phyloP scores from a whole-genome alignment of 2,797 vertebrate genomes.

The Sebastes glaucus region DNA sequence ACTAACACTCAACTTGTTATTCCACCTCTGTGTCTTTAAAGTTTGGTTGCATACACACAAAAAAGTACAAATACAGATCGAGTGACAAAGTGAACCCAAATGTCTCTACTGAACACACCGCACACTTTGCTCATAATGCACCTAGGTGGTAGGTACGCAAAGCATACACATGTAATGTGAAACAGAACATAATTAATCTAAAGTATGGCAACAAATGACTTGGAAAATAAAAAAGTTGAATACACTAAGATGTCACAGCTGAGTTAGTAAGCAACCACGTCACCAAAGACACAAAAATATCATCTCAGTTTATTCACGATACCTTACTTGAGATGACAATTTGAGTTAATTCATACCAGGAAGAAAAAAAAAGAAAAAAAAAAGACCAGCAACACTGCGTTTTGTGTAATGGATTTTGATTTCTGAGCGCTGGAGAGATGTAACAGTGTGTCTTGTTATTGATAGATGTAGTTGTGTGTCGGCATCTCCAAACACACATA shows the following conservation, averaged over 20 bases:
- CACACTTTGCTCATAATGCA: slow-evolving; percentile 19
- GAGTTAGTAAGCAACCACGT: slow-evolving; percentile 45
- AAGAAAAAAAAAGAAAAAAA: neutral
- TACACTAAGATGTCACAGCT: slow-evolving; percentile 21
- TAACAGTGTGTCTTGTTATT: slow-evolving; percentile 59
- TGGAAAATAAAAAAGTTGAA: slow-evolving; percentile 6
- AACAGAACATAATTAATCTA: slow-evolving; percentile 4
- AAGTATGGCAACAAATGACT: slow-evolving; percentile 14
- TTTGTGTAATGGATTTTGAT: slow-evolving; percentile 8
- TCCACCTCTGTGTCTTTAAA: slow-evolving; percentile 19
- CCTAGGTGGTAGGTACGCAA: slow-evolving; percentile 10
- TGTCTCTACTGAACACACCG: neutral
- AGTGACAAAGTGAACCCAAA: slow-evolving; percentile 20
- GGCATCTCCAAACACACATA: slow-evolving; percentile 29
- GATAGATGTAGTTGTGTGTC: slow-evolving; percentile 12
- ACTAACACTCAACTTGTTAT: slow-evolving; percentile 4
- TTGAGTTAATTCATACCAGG: slow-evolving; percentile 22
- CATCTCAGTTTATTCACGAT: slow-evolving; percentile 52
- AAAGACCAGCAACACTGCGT: slow-evolving; percentile 1
- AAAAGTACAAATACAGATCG: slow-evolving; percentile 7
- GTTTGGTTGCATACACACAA: slow-evolving; percentile 37
- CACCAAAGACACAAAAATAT: slow-evolving; percentile 42
- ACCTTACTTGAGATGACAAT: slow-evolving; percentile 43
- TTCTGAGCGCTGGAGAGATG: slow-evolving; percentile 39
- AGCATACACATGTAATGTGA: neutral